Base-by-base conservation (phyloP, 2,113 vertebrate species). In the Probosciger aterrimus region DNA sequence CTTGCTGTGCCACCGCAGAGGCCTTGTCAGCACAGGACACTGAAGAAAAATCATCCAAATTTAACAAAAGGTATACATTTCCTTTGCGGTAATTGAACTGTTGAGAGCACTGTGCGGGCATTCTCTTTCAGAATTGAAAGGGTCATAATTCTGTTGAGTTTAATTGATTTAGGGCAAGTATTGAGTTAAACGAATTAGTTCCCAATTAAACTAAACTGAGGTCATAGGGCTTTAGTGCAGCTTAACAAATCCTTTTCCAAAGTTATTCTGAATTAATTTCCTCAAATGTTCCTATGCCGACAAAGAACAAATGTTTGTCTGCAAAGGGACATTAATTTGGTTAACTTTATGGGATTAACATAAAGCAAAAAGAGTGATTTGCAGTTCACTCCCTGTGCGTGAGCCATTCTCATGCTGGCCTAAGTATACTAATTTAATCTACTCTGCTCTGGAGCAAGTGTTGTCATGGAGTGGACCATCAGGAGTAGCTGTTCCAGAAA, bases 191-290 rank as follows among this genome's bases (percentile, higher is more conserved):
- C 0, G 0, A 96, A 88, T 93, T 93, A 94, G 94, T 86, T 69
- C 18, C 23, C 69, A 82, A 60, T 95, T 95, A 95, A 92, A 84
- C 52, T 82, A 75, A 95, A 60, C n/a, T 43, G 60, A 91, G 74
- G 86, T 91, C 86, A 88, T 39, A 84, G 80, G 64, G 53, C 76
- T 81, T 84, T 79, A 62, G 77, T 76, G 37, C 55, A 91, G 87
- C 92, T 91, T 95, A 90, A 87, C 91, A 92, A 95, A 92, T 73
- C n/a, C 28, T 23, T 79, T 91, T 95, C 68, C 43, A 76, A 95
- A 95, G 44, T 76, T 92, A 82, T 82, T 82, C 67, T 85, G 84
- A 79, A 94, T 94, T 94, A 79, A 93, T 94, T 94, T 95, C 37
- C 67, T 87, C 57, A 89, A 52, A 87, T 91, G 19, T 65, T 92